These are phyloP conservation scores for Chalcis sispes DNA, from an alignment of 2,888 invertebrate species.

Conservation along the genomic window DNA sequence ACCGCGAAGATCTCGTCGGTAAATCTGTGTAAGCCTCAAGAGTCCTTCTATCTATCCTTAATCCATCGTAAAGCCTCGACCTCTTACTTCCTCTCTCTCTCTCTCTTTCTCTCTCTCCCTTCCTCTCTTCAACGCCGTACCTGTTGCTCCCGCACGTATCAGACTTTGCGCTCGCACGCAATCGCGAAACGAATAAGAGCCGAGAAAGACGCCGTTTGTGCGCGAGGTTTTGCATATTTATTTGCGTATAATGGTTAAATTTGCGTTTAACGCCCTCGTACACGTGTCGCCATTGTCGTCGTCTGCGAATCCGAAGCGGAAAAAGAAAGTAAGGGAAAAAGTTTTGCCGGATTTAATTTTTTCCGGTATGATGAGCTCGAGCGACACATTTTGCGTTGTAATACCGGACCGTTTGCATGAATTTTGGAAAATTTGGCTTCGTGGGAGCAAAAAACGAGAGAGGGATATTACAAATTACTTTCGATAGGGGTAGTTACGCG, in stretches of 20 bases:
- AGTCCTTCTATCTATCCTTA: slow-evolving; percentile 66
- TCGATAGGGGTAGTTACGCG: neutral
- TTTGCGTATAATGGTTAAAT: slow-evolving; percentile 43
- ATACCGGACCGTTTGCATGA: slow-evolving; percentile 46
- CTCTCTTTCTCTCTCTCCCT: neutral
- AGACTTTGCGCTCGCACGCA: neutral
- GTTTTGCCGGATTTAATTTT: slow-evolving; percentile 44
- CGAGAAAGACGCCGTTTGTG: neutral
- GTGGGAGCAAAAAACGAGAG: neutral
- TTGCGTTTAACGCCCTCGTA: slow-evolving; percentile 39
- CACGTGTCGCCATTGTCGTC: slow-evolving; percentile 7
- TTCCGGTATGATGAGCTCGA: neutral
- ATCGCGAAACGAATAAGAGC: neutral
- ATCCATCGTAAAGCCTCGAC: slow-evolving; percentile 71
- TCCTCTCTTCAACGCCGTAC: slow-evolving; percentile 23
- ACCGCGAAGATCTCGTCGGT: slow-evolving; percentile 56
- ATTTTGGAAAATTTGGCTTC: slow-evolving; percentile 36
- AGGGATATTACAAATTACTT: slow-evolving; percentile 29
- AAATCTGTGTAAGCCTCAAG: slow-evolving; percentile 66
- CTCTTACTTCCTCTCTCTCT: slow-evolving; percentile 35
- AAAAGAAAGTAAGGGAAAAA: neutral
- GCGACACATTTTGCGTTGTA: slow-evolving; percentile 44
- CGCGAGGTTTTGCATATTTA: slow-evolving; percentile 46
- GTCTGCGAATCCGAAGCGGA: neutral
- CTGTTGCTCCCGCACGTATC: slow-evolving; percentile 45